Percentiles rank a stretch among this genome's conserved stretches.
Conservation (phyloP, 2,888 invertebrate species). For the Microctonus brassicae region DNA sequence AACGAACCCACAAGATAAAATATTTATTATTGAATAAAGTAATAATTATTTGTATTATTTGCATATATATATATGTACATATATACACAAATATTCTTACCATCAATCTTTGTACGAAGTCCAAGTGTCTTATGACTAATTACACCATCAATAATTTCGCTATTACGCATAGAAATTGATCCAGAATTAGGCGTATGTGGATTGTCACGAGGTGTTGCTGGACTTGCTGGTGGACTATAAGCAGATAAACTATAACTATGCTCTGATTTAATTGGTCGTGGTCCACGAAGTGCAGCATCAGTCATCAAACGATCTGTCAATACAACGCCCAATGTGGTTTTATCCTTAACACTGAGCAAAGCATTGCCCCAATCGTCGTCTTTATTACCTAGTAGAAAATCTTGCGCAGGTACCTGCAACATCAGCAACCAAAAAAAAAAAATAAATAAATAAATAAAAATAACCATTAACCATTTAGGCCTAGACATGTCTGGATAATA, state of each 20-base stretch:
- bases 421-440: no score
- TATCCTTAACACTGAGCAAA: slow-evolving; percentile 72
- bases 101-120: slow-evolving; percentile 58
- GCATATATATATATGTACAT: background rate
- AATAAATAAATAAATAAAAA: background rate
- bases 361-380: slow-evolving; percentile 76
- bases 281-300: slow-evolving; percentile 83
- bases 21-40: background rate
- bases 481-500: slow-evolving; percentile 39
- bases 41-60: no score
- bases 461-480: background rate
- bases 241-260: slow-evolving; percentile 85
- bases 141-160: background rate
- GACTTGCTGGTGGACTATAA: slow-evolving; percentile 62
- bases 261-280: slow-evolving; percentile 89
- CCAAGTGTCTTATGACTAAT: background rate
- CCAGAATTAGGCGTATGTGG: slow-evolving; percentile 52
- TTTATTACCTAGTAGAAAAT: slow-evolving; percentile 70
- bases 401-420: slow-evolving; percentile 77
- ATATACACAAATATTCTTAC: slow-evolving; percentile 43
- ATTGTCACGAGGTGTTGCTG: slow-evolving; percentile 54
- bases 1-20: background rate
- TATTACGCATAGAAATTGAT: slow-evolving; percentile 21
- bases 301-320: slow-evolving; percentile 92
- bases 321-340: slow-evolving; percentile 75